Base-by-base conservation (phyloP, 1,140 invertebrate species). In the Octopus sinensis region DNA sequence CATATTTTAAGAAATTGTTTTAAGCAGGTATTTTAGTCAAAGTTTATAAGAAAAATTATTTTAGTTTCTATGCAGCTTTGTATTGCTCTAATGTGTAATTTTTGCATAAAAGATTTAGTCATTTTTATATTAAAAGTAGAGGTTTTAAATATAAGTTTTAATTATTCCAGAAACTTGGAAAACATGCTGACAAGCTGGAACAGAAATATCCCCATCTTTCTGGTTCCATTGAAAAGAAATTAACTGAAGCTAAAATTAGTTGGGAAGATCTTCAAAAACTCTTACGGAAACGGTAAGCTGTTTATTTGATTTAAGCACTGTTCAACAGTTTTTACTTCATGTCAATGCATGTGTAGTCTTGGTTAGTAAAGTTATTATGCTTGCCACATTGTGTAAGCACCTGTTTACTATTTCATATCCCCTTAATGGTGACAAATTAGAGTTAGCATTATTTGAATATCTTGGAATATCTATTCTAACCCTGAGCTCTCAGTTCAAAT, bases 201-300 rank as follows among this genome's bases (percentile, higher is more conserved):
- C 94, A 94, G 71, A 97, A 97, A 83, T 98, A 99, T 91, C 94
- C 95, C 0, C 96, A 98, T 90, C 96, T 98, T 90, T 94, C 94
- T 17, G 94, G 95, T 81, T 96, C 97, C 88, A 99, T 98, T 83
- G 94, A 96, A 86, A 92, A 93, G 54, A 99, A 99, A 91, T 94
- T 96, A 76, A 94, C 95, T 2, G 97, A 99, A 92, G 98, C 98
- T 86, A 93, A 95, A 56, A 93, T 95, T 78, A 97, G 96, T 77
- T 99, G 98, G 98, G 95, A 98, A 88, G 94, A 93, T 82, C 92
- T 99, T 1, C 96, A 96, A 12, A 93, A 94, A 73, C 84, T 91
- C 5, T 86, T 87, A 76, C 86, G 88, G 62, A 78, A 82, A 12
- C 87, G 89, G 88, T 87, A n/a, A 53, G 77, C 30, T 43, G 30